Percentiles rank a stretch among this genome's conserved stretches.
Conservation (phyloP, 2,888 invertebrate species). For the Caradrina kadenii region DNA sequence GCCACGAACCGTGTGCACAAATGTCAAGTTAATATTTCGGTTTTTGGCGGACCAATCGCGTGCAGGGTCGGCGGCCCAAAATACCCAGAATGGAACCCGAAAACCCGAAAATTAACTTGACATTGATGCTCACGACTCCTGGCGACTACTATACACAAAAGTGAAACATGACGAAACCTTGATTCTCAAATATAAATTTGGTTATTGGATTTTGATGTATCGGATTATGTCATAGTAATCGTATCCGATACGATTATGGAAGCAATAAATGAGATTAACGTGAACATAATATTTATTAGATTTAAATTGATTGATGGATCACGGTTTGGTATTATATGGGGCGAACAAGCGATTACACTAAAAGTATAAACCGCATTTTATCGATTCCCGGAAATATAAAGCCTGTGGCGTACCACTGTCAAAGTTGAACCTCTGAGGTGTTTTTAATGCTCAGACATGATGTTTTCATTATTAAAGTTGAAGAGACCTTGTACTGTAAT, state of each 20-base stretch:
- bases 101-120: too few species aligned
- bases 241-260: constrained; percentile 5
- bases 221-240: background rate
- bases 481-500: background rate
- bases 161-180: background rate
- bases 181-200: constrained; percentile 22
- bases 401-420: background rate
- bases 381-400: background rate
- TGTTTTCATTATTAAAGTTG: background rate
- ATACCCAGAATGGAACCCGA: too few species aligned
- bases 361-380: constrained; percentile 2
- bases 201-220: constrained; percentile 10
- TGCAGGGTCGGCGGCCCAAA: too few species aligned
- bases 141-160: too few species aligned
- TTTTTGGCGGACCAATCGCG: too few species aligned
- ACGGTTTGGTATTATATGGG: background rate
- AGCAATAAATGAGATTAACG: constrained; percentile 32
- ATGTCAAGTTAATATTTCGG: too few species aligned
- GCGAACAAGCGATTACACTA: background rate
- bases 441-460: background rate
- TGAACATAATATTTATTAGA: constrained; percentile 35
- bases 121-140: too few species aligned
- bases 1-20: too few species aligned
- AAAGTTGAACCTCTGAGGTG: background rate
- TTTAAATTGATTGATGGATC: constrained; percentile 45